Evolutionary conservation across 2,113 vertebrate species (phyloP).

Genomic region (Pelusios castaneus): DNA sequence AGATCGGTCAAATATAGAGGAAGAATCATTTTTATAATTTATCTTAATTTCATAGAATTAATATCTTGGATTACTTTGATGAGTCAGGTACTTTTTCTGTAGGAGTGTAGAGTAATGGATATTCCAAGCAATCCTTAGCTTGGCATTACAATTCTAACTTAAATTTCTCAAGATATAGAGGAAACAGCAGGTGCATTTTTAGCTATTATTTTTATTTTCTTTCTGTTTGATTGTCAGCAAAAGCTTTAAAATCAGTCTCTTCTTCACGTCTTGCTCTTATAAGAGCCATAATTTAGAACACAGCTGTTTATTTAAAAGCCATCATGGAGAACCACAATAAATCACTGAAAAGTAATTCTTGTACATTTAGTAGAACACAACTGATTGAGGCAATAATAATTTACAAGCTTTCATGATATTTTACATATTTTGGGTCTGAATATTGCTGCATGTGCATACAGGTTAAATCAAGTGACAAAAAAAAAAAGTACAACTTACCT

Average conservation of each 20-base stretch:
- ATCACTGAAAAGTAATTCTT: background rate
- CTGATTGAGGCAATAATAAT: background rate
- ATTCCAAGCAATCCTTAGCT: background rate
- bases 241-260: slow-evolving; percentile 28
- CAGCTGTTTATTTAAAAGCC: background rate
- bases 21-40: background rate
- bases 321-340: background rate
- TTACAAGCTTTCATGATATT: background rate
- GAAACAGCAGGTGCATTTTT: background rate
- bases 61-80: background rate
- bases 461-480: background rate
- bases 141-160: background rate
- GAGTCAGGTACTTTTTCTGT: background rate
- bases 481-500: background rate
- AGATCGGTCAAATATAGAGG: background rate
- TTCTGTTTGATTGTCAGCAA: slow-evolving; percentile 2
- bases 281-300: background rate
- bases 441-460: background rate
- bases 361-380: background rate
- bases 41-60: background rate
- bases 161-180: slow-evolving; percentile 9
- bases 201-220: background rate
- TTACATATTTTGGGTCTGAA: background rate
- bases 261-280: background rate
- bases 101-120: background rate